These are phyloP conservation scores for Montipora efflorescens DNA, from an alignment of 64 coral and sea anemone species.

Conservation along the genomic window DNA sequence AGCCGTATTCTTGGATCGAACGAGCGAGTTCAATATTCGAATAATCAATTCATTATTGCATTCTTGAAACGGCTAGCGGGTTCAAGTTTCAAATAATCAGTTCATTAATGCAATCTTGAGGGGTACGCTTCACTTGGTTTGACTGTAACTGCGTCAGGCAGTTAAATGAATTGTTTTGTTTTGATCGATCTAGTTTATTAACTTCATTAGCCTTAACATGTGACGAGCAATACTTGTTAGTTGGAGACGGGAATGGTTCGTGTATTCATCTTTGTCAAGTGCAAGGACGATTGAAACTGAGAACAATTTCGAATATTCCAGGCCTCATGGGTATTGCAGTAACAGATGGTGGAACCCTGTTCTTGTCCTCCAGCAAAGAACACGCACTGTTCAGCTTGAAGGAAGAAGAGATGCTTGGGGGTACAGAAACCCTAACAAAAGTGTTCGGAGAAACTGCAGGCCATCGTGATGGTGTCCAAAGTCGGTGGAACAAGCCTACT, in stretches of 20 bases:
- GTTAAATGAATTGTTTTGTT: constrained; percentile 12
- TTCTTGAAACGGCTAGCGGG: no score
- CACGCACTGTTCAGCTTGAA: constrained; percentile 38
- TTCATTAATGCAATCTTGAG: no score
- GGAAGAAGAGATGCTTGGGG: constrained; percentile 16
- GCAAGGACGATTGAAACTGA: constrained; percentile 14
- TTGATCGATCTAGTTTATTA: background rate
- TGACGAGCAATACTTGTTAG: constrained; percentile 10
- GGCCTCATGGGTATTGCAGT: constrained; percentile 63
- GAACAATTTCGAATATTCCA: constrained; percentile 73
- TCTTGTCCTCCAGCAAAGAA: constrained; percentile 57
- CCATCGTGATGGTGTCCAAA: constrained; percentile 50
- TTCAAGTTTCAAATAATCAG: no score
- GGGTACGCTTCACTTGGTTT: no score
- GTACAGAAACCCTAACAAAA: background rate
- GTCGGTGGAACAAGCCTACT: constrained; percentile 56
- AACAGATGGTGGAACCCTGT: constrained; percentile 48
- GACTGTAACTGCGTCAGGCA: background rate
- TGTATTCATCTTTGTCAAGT: constrained; percentile 38
- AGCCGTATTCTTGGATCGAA: no score
- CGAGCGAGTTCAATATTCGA: no score
- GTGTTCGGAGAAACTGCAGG: constrained; percentile 29
- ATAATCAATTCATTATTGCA: no score
- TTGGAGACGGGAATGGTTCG: constrained; percentile 15
- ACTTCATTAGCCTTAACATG: constrained; percentile 8